Base-by-base conservation (phyloP, 2,797 vertebrate species). In the Xenops minutus region DNA sequence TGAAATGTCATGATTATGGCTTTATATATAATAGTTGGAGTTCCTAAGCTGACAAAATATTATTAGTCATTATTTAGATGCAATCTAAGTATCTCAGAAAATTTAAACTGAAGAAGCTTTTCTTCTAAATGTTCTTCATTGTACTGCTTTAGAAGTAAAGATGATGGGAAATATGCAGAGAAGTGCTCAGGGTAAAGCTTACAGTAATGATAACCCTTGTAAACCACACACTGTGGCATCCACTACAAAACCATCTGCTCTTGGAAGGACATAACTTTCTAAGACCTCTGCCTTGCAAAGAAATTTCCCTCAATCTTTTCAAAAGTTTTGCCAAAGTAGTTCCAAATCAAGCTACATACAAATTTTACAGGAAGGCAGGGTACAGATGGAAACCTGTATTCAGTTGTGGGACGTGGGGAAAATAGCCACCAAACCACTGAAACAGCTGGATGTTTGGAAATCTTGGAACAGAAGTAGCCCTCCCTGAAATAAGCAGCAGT, bases 11-110 rank as follows among this genome's bases (percentile, higher is more conserved):
- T 76, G 48, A 46, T 93, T 85, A 89, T 85, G 93, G 56, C 67
- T 78, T 71, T 76, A 34, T 59, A 56, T 41, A 20, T 74, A 49
- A 54, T 34, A 74, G 43, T 51, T 68, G 9, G 81, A 67, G 43
- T 62, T 87, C 26, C 49, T 85, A 59, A 56, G 6, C 49, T 82
- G 67, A 91, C 66, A 73, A 41, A 73, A 78, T 27, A 29, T 91
- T 81, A 48, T 95, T 83, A 88, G 59, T 90, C 48, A 0, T 89
- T 93, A 68, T 63, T 95, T 88, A 84, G 71, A 61, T 83, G 54
- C 27, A 39, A 0, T 74, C 20, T 46, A 39, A 9, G 19, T 43
- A 9, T 73, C 95, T 68, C 37, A 24, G 32, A 71, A 32, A 22
- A 18, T 79, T 87, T 14, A 69, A 49, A 58, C 23, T 34, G 55